phyloP scores from a whole-genome alignment of 2,113 vertebrate genomes.

The Ameiurus melas region DNA sequence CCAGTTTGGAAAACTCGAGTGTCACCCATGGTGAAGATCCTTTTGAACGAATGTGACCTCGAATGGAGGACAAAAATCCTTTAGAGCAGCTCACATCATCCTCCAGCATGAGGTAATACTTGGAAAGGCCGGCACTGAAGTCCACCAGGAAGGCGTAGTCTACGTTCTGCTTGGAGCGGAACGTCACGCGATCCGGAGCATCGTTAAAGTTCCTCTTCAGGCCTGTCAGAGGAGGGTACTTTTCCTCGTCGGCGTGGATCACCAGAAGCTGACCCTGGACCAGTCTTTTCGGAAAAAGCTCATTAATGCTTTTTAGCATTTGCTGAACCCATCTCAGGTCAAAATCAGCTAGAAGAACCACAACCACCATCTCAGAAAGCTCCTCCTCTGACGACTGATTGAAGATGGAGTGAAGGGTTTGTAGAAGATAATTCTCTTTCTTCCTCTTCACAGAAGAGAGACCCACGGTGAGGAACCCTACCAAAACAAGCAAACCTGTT shows the following conservation, averaged over 20 bases:
- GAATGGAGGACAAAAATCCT: slow-evolving; percentile 76
- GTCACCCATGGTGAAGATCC: slow-evolving; percentile 73
- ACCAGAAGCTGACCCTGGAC: slow-evolving; percentile 74
- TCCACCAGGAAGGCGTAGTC: slow-evolving; percentile 81
- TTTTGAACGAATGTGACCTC: slow-evolving; percentile 58
- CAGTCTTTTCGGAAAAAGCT: slow-evolving; percentile 65
- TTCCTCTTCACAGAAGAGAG: slow-evolving; percentile 70
- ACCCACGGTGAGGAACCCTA: slow-evolving; percentile 80
- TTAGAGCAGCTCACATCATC: slow-evolving; percentile 72
- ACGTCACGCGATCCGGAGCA: slow-evolving; percentile 71
- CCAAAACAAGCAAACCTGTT: slow-evolving; percentile 14
- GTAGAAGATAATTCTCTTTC: slow-evolving; percentile 70
- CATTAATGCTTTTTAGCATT: slow-evolving; percentile 53
- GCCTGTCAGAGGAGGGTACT: slow-evolving; percentile 68
- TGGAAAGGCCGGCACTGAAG: slow-evolving; percentile 75
- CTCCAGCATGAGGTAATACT: slow-evolving; percentile 85
- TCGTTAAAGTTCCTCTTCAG: slow-evolving; percentile 77
- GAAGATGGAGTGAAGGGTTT: slow-evolving; percentile 81
- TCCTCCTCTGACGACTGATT: slow-evolving; percentile 74
- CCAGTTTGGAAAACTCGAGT: slow-evolving; percentile 85
- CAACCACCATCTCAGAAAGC: slow-evolving; percentile 77
- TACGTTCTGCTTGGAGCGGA: slow-evolving; percentile 85
- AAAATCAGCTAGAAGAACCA: slow-evolving; percentile 78
- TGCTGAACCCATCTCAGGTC: slow-evolving; percentile 69
- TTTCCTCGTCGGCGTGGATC: slow-evolving; percentile 62